Evolutionary conservation across 1,140 invertebrate genomes (phyloP), one percentile per base, ranked within the genome.

Genomic region (Rhopalosiphum maidis): DNA sequence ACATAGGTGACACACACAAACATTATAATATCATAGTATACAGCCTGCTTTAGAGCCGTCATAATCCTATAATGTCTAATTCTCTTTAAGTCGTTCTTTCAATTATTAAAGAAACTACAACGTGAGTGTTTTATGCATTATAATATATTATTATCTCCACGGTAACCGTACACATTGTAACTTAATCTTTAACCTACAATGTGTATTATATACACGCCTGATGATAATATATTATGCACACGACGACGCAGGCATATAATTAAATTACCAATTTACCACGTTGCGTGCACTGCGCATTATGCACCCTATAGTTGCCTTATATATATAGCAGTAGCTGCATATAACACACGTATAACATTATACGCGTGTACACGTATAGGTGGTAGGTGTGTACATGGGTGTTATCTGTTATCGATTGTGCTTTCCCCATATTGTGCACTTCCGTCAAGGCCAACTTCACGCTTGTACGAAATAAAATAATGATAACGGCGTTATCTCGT

Each of bases 161-260:
- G 60, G 60, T 77, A 77, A 77, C 60, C 30, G 60, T 77, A 77
- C 60, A n/a, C 30, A 77, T 77, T 77, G 60, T 77, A 77, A 77
- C 60, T 77, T 77, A 77, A 77, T 77, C 60, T 77, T 77, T 77
- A 77, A 77, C 60, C 60, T 77, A 77, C 60, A 77, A 77, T 77
- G 30, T 68, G 15, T 68, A 18, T 68, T 68, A 68, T 35, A n/a
- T n/a, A 18, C 30, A 35, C 60, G 60, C 60, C 60, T 18, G 60
- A 77, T n/a, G 60, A 77, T 77, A 77, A 77, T 77, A 77, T 77
- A 77, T 77, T 77, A 77, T n/a, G 60, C 60, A 77, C 60, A 77
- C 60, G 60, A 77, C 30, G 30, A n/a, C 30, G 60, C 60, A 60
- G n/a, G 30, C 60, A 77, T n/a, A 77, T 77, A 77, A 77, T 77